Conservation (phyloP, 2,113 vertebrate species). For the Hipposideros armiger region DNA sequence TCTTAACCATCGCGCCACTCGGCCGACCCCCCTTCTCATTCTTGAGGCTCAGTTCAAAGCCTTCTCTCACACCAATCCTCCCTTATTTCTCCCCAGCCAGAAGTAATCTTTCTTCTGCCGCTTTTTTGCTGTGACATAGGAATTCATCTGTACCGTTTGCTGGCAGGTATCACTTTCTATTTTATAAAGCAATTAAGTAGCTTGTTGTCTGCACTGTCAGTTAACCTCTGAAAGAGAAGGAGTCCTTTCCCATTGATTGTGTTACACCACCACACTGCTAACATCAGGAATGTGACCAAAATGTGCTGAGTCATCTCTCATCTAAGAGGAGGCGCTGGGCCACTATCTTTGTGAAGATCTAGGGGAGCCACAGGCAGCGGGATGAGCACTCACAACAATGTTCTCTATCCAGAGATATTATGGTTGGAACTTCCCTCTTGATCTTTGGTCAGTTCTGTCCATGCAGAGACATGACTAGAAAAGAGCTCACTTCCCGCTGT, state of each 20-base stretch:
- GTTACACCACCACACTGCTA: neutral
- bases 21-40: too few species aligned
- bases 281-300: neutral
- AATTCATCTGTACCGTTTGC: neutral
- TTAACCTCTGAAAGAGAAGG: neutral
- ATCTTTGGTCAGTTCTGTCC: constrained; percentile 35
- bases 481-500: neutral
- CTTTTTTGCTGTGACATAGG: neutral
- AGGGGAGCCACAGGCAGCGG: neutral
- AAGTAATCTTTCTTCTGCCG: neutral
- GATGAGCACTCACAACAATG: neutral
- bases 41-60: neutral
- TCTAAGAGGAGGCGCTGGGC: neutral
- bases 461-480: constrained; percentile 28
- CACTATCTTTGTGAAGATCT: neutral
- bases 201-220: neutral
- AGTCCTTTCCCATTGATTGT: neutral
- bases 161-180: neutral
- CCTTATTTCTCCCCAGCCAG: neutral
- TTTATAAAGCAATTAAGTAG: neutral
- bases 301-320: neutral
- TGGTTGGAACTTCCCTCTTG: neutral
- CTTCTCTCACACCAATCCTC: neutral
- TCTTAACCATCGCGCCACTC: too few species aligned
- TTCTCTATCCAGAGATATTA: neutral